Conservation (phyloP, 2,113 vertebrate species). For the Martes martes region DNA sequence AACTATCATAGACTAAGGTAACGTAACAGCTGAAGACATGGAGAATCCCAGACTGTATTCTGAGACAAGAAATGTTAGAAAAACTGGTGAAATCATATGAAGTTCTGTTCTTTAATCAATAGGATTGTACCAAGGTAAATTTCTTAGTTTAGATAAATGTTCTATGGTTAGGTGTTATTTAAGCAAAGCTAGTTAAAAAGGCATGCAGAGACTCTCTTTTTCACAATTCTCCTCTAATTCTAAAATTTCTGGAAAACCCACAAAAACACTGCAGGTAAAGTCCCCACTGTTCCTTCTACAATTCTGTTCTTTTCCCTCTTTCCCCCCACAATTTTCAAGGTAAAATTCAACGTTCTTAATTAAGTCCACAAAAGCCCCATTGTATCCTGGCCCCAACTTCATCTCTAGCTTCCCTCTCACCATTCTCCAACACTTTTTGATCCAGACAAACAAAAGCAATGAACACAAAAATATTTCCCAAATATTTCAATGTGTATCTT, state of each 20-base stretch:
- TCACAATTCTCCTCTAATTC: not conserved
- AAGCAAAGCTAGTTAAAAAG: not conserved
- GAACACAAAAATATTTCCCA: not conserved
- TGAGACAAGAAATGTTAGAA: not conserved
- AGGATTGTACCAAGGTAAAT: not conserved
- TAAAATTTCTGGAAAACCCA: not conserved
- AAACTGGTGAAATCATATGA: not conserved
- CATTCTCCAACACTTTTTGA: not conserved
- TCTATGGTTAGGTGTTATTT: not conserved
- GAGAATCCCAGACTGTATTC: not conserved
- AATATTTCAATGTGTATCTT: not conserved
- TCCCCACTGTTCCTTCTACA: not conserved
- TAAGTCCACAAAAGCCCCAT: not conserved
- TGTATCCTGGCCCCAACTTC: not conserved
- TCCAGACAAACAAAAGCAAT: not conserved
- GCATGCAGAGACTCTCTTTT: not conserved
- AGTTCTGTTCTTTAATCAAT: not conserved
- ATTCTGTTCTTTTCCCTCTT: not conserved
- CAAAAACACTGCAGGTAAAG: not conserved
- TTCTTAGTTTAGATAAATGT: not conserved
- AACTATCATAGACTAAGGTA: not conserved
- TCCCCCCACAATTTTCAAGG: not conserved
- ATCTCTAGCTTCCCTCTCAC: not conserved
- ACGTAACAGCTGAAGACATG: not conserved
- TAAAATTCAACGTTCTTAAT: not conserved